A percentile compares a stretch with the other conserved stretches of the same genome.
Conservation (phyloP, 2,113 vertebrate species). For the Xyliphius kryptos region DNA sequence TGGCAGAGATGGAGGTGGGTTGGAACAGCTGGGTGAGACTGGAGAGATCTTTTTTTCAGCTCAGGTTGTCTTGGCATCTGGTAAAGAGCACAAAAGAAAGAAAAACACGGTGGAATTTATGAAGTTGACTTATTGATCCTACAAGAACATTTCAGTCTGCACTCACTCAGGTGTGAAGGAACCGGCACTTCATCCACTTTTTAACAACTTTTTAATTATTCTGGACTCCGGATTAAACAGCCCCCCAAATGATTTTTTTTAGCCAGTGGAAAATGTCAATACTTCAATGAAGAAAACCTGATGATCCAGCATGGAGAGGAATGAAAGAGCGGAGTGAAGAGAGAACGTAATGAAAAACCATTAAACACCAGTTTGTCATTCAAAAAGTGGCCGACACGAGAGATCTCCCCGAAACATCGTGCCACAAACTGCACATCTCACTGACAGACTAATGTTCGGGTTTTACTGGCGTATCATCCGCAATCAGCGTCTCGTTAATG, state of each 20-base stretch:
- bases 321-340: neutral
- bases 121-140: slow-evolving; percentile 8
- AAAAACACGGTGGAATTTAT: slow-evolving; percentile 16
- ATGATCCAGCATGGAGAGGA: slow-evolving; percentile 1
- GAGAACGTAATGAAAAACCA: neutral
- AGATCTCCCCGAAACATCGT: no score
- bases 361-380: neutral
- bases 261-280: slow-evolving; percentile 23
- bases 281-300: slow-evolving; percentile 13
- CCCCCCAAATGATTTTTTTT: slow-evolving; percentile 24
- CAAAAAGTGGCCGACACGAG: neutral
- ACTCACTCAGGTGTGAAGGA: no score
- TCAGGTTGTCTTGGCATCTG: no score
- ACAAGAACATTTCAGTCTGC: neutral
- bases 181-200: no score
- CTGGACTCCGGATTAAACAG: slow-evolving; percentile 2
- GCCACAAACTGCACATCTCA: no score
- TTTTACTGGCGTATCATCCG: no score
- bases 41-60: neutral
- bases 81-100: neutral
- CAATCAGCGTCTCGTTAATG: no score
- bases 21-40: neutral
- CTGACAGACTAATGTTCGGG: no score
- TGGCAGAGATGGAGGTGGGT: neutral
- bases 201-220: no score